Conservation (phyloP, 2,888 invertebrate species). For the Acrobasis consociella region DNA sequence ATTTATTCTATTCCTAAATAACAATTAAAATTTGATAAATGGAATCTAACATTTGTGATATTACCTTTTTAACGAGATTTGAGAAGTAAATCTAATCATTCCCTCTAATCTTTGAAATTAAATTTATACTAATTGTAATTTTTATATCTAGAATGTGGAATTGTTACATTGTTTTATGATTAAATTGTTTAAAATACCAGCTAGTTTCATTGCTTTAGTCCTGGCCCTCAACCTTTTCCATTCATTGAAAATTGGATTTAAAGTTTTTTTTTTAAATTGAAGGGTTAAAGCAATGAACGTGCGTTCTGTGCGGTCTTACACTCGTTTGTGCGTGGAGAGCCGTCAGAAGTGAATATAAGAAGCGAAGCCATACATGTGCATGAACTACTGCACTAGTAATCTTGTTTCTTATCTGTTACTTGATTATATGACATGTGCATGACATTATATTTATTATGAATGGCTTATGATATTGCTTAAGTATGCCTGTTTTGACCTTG, state of each 20-base stretch:
- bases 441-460: slow-evolving; percentile 37
- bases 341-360: slow-evolving; percentile 32
- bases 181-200: slow-evolving; percentile 54
- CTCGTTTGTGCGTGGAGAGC: slow-evolving; percentile 25
- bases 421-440: slow-evolving; percentile 27
- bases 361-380: slow-evolving; percentile 42
- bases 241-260: slow-evolving; percentile 27
- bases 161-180: slow-evolving; percentile 52
- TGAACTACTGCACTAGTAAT: slow-evolving; percentile 39
- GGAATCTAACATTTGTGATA: slow-evolving; percentile 42
- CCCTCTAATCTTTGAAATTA: slow-evolving; percentile 27
- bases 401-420: slow-evolving; percentile 44
- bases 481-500: neutral
- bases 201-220: slow-evolving; percentile 80
- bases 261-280: slow-evolving; percentile 33
- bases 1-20: slow-evolving; percentile 33
- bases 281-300: slow-evolving; percentile 80
- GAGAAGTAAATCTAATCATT: slow-evolving; percentile 15
- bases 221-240: slow-evolving; percentile 46
- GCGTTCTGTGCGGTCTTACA: slow-evolving; percentile 35
- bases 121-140: slow-evolving; percentile 31
- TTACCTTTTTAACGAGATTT: slow-evolving; percentile 30
- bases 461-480: slow-evolving; percentile 17
- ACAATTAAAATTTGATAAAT: slow-evolving; percentile 4
- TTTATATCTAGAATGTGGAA: slow-evolving; percentile 29